A percentile compares a stretch with the other conserved stretches of the same genome.
phyloP scores from a whole-genome alignment of 1,140 invertebrate species.

The Bombyx mandarina region DNA sequence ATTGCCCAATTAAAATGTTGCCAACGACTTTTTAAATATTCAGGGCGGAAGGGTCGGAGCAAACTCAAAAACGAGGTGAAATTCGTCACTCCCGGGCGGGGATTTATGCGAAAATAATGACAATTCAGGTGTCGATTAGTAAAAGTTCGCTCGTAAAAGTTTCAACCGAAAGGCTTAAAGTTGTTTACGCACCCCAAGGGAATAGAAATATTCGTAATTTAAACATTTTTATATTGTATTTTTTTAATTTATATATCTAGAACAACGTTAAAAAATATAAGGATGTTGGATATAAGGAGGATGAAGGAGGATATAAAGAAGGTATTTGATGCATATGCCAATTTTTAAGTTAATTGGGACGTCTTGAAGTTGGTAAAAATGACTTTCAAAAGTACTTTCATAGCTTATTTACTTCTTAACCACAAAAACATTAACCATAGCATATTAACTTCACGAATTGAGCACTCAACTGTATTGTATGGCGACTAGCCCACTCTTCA shows the following conservation, averaged over 20 bases:
- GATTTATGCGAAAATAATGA: constrained; percentile 57
- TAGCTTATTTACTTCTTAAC: no score
- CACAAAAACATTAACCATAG: no score
- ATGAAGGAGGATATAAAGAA: no score
- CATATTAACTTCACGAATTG: no score
- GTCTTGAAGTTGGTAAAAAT: no score
- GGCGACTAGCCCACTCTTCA: no score
- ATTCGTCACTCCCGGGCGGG: constrained; percentile 49
- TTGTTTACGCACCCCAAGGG: constrained; percentile 9
- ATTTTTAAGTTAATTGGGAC: no score
- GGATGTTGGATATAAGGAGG: no score
- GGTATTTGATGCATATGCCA: no score
- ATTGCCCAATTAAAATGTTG: constrained; percentile 68
- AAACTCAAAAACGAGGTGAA: constrained; percentile 54
- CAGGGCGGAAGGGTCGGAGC: constrained; percentile 53
- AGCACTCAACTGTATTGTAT: no score
- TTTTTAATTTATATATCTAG: neutral
- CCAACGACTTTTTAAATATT: constrained; percentile 71
- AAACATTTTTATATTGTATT: constrained; percentile 1
- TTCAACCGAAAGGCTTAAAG: constrained; percentile 22
- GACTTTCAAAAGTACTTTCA: no score
- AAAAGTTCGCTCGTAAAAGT: constrained; percentile 49
- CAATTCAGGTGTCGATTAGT: constrained; percentile 62
- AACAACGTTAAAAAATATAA: neutral
- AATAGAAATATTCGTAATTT: constrained; percentile 1